Percentiles rank a stretch among this genome's conserved stretches.
These are phyloP conservation scores for Graphium colonna DNA, from an alignment of 2,888 invertebrate genomes.

Conservation along the genomic window DNA sequence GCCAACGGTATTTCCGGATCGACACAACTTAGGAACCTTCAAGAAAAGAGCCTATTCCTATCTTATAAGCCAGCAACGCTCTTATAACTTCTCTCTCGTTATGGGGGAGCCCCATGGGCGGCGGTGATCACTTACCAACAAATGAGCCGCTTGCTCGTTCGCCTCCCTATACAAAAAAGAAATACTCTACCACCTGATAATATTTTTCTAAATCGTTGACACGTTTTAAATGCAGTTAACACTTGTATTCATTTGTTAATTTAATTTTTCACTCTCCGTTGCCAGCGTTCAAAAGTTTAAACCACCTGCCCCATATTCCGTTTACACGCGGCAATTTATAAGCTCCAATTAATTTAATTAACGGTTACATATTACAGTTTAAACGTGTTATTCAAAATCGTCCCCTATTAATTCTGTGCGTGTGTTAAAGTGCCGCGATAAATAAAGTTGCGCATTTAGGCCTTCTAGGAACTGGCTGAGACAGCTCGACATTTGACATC, in stretches of 20 bases:
- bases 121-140: too few relatives aligned
- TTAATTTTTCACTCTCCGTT: not conserved
- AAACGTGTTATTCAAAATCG: constrained; percentile 5
- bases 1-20: too few relatives aligned
- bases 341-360: constrained; percentile 1
- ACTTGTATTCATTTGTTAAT: not conserved
- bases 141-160: too few relatives aligned
- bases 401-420: constrained; percentile 9
- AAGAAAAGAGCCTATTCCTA: too few relatives aligned
- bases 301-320: not conserved
- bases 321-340: not conserved
- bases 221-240: too few relatives aligned
- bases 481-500: constrained; percentile 12
- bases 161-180: too few relatives aligned
- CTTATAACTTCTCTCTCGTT: too few relatives aligned
- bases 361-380: not conserved
- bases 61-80: too few relatives aligned
- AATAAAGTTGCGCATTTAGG: constrained; percentile 10
- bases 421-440: constrained; percentile 4
- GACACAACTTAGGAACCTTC: too few relatives aligned
- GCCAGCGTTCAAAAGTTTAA: not conserved
- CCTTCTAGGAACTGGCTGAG: constrained; percentile 8
- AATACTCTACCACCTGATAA: too few relatives aligned
- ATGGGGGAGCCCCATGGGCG: too few relatives aligned
- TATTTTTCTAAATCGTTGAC: too few relatives aligned